These are phyloP conservation scores for Ficedula albicollis DNA, from an alignment of 2,797 vertebrate genomes.

Conservation along the genomic window DNA sequence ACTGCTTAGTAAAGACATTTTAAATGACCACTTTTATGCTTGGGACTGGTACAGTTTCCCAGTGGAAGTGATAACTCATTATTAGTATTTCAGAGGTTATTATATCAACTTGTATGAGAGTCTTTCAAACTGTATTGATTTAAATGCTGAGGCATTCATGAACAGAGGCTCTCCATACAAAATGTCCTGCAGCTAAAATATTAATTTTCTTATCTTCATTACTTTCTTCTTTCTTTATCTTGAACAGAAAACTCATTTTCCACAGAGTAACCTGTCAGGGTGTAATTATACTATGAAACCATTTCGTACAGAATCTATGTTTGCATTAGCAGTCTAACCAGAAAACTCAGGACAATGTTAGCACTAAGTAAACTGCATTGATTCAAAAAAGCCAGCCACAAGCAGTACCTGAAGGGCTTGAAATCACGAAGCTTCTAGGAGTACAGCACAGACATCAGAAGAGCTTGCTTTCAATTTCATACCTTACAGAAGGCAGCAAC, in stretches of 20 bases:
- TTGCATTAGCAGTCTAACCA: background rate
- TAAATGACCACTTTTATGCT: constrained; percentile 40
- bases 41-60: constrained; percentile 3
- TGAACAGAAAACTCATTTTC: background rate
- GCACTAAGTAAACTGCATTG: background rate
- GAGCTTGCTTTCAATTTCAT: background rate
- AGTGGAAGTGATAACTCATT: constrained; percentile 47
- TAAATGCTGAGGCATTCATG: background rate
- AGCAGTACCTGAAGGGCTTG: background rate
- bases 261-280: background rate
- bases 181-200: background rate
- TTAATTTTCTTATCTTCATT: background rate
- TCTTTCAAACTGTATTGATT: constrained; percentile 49
- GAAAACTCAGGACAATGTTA: background rate
- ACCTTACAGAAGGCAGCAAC: background rate
- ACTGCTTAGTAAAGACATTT: constrained; percentile 58
- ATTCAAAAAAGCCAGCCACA: background rate
- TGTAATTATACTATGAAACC: background rate
- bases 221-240: background rate
- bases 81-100: constrained; percentile 53
- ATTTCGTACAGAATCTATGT: background rate
- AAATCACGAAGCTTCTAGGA: background rate
- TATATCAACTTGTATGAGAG: constrained; percentile 30
- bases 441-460: background rate
- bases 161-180: background rate